phyloP scores from a whole-genome alignment of 2,888 invertebrate species.

The Eupithecia exiguata region DNA sequence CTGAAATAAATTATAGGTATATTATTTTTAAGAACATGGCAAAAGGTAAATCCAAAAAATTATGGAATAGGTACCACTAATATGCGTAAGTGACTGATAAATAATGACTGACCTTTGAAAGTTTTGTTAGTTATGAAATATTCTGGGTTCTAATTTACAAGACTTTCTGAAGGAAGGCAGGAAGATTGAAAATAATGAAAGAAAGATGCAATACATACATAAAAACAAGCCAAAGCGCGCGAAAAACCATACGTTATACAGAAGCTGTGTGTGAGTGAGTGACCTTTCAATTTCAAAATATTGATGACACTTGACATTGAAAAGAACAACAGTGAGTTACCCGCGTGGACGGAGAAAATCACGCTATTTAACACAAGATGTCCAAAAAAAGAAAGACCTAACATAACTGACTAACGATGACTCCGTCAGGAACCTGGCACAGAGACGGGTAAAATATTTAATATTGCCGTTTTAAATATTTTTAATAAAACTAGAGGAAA shows the following conservation, averaged over 20 bases:
- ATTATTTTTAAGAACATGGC: not conserved
- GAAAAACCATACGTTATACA: not conserved
- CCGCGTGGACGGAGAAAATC: not conserved
- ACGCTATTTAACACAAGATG: not conserved
- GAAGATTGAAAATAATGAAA: not conserved
- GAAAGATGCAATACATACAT: not conserved
- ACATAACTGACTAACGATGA: too few species aligned
- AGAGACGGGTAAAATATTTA: too few species aligned
- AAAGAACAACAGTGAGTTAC: not conserved
- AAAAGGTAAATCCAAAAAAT: not conserved
- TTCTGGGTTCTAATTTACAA: not conserved
- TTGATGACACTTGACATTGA: not conserved
- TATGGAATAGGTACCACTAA: too few species aligned
- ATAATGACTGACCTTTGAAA: not conserved
- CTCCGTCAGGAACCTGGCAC: too few species aligned
- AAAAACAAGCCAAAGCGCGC: not conserved
- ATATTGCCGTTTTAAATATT: too few species aligned
- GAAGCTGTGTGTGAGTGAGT: too few species aligned
- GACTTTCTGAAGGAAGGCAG: not conserved
- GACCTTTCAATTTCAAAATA: not conserved
- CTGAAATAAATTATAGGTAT: not conserved
- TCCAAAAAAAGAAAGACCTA: not conserved
- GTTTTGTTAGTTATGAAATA: not conserved
- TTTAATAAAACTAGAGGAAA: too few species aligned
- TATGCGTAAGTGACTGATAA: too few species aligned